These are phyloP conservation scores for Pollachius pollachius DNA, from an alignment of 2,113 vertebrate genomes.

Conservation along the genomic window DNA sequence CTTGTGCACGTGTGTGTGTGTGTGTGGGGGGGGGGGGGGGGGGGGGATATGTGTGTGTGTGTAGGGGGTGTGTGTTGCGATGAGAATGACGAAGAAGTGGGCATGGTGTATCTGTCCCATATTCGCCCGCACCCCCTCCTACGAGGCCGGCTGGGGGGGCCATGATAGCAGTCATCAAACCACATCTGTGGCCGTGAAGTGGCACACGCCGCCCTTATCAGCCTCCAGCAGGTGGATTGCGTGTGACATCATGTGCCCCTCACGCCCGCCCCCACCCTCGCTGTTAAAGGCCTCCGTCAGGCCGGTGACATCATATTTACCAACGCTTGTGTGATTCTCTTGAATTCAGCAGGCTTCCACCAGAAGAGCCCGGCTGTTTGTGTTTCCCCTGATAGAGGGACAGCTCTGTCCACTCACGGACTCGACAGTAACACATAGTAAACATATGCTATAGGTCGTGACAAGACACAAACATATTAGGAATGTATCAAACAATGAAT, in stretches of 20 bases:
- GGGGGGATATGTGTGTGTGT: background rate
- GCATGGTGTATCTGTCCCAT: background rate
- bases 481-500: background rate
- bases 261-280: background rate
- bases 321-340: background rate
- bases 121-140: background rate
- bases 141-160: slow-evolving; percentile 16
- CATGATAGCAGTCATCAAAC: slow-evolving; percentile 40
- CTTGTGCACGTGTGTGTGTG: too few relatives aligned
- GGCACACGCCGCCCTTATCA: slow-evolving; percentile 62
- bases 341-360: too few relatives aligned
- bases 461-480: background rate
- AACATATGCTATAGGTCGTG: too few relatives aligned
- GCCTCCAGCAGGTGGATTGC: slow-evolving; percentile 49
- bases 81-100: background rate
- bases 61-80: background rate
- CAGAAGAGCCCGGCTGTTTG: too few relatives aligned
- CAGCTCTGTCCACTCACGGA: too few relatives aligned
- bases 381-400: too few relatives aligned
- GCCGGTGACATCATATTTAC: slow-evolving; percentile 44
- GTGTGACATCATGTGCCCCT: slow-evolving; percentile 55
- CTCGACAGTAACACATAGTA: too few relatives aligned
- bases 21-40: too few relatives aligned
- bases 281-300: slow-evolving; percentile 4
- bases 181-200: slow-evolving; percentile 53